Percentiles rank a stretch among this genome's conserved stretches.
Evolutionary conservation across 2,797 vertebrate genomes (phyloP).

Genomic region (Catharus ustulatus): DNA sequence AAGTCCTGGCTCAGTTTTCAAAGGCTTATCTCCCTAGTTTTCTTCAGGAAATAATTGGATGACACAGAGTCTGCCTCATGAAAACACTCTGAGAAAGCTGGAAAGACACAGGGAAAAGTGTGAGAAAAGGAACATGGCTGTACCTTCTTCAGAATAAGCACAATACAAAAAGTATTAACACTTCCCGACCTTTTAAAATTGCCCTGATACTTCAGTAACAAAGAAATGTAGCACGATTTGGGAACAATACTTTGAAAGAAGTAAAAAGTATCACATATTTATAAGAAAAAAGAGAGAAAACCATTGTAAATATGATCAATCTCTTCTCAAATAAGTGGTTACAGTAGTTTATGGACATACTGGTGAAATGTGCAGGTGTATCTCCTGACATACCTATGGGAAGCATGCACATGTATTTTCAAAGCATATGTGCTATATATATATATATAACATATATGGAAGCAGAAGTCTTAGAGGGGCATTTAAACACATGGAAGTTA

Average conservation of each 20-base stretch:
- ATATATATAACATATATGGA: no score
- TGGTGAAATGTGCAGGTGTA: neutral
- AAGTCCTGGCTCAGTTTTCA: constrained; percentile 34
- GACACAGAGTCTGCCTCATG: constrained; percentile 47
- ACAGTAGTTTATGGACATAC: neutral
- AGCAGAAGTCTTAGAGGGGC: neutral
- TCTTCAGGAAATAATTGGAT: constrained; percentile 61
- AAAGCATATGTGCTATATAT: neutral
- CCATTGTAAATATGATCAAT: neutral
- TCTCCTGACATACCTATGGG: neutral
- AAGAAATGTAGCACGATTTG: neutral
- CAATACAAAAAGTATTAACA: neutral
- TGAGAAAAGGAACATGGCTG: neutral
- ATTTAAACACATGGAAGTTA: neutral
- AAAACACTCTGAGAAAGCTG: constrained; percentile 48
- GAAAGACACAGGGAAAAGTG: neutral
- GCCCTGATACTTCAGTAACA: neutral
- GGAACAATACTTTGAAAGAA: neutral
- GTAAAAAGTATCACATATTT: neutral
- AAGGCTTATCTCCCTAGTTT: constrained; percentile 48
- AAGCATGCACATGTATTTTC: neutral
- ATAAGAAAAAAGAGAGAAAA: neutral
- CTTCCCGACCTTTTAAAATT: neutral
- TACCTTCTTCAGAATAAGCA: neutral
- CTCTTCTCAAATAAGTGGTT: neutral